Evolutionary conservation across 2,113 vertebrate genomes (phyloP), one percentile per base, ranked within the genome.

Genomic region (Circaetus gallicus): DNA sequence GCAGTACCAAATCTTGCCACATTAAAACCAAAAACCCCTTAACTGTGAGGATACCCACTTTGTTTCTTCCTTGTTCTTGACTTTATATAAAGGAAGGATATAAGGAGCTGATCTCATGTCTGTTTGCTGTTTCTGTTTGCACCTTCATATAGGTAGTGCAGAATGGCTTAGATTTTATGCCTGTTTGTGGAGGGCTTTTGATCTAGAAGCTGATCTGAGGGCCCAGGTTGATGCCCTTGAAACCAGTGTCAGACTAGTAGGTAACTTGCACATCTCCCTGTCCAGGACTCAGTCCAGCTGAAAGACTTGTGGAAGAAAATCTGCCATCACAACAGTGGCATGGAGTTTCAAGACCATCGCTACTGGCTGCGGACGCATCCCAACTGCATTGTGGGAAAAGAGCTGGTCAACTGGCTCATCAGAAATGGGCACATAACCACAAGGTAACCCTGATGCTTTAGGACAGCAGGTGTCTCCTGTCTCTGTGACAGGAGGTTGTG

Each of bases 301-400:
- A 99, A 99, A 95, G 99, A 99, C 77, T 88, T 99, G 32, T 99
- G 99, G 99, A 99, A 99, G 96, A 99, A 99, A 96, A 99, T 99
- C 74, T 99, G 99, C 96, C 99, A 99, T 98, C 99, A 99, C 95
- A 99, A 95, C 86, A 99, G 98, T 11, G 99, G 99, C 45, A 99
- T 99, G 99, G 99, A 99, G 97, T 99, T 99, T 92, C 99, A 99
- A 96, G 99, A 99, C 97, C 99, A 99, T 96, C 98, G 99, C 36
- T 99, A 99, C 92, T 99, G 99, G 99, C 98, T 99, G 89, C 98
- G 99, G 71, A 99, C 99, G 1, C 99, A 99, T 97, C 99, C 99
- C 47, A 99, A 99, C 98, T 99, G 99, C 97, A 99, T 99, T 92
- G 99, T 99, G 89, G 99, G 99, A 96, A 99, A 99, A 97, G 99